A percentile compares a stretch with the other conserved stretches of the same genome.
phyloP scores from a whole-genome alignment of 2,797 vertebrate genomes.

The Centropyge bicolor region DNA sequence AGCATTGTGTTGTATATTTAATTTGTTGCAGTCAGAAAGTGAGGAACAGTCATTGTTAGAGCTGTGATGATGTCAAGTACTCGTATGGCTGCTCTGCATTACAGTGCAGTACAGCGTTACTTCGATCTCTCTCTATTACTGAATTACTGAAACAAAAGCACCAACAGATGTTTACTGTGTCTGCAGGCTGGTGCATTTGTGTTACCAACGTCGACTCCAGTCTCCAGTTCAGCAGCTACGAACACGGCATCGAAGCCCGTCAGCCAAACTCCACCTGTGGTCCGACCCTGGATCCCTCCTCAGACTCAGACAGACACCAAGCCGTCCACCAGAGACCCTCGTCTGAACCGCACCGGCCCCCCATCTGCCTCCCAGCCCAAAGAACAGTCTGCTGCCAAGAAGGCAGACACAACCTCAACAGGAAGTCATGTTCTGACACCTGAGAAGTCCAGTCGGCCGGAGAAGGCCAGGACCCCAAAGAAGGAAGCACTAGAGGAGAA shows the following conservation, averaged over 20 bases:
- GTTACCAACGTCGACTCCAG: conserved; percentile 77
- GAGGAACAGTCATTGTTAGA: too few species aligned
- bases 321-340: conserved; percentile 91
- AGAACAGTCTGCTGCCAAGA: conserved; percentile 87
- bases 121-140: not conserved
- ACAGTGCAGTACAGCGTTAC: too few species aligned
- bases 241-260: conserved; percentile 73
- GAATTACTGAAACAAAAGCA: not conserved
- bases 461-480: conserved; percentile 87
- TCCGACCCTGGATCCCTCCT: conserved; percentile 80
- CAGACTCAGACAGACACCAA: conserved; percentile 88
- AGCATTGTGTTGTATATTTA: too few species aligned
- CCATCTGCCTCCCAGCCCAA: conserved; percentile 85
- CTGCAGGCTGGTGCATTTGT: conserved; percentile 89
- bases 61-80: too few species aligned
- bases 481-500: conserved; percentile 89
- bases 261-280: conserved; percentile 61
- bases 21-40: too few species aligned
- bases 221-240: conserved; percentile 69
- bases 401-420: conserved; percentile 76
- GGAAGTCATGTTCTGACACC: conserved; percentile 64
- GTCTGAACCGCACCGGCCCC: conserved; percentile 88
- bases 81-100: too few species aligned
- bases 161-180: not conserved
- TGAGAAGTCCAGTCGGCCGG: conserved; percentile 86